Conservation (phyloP, 2,113 vertebrate species). For the Ictalurus punctatus region DNA sequence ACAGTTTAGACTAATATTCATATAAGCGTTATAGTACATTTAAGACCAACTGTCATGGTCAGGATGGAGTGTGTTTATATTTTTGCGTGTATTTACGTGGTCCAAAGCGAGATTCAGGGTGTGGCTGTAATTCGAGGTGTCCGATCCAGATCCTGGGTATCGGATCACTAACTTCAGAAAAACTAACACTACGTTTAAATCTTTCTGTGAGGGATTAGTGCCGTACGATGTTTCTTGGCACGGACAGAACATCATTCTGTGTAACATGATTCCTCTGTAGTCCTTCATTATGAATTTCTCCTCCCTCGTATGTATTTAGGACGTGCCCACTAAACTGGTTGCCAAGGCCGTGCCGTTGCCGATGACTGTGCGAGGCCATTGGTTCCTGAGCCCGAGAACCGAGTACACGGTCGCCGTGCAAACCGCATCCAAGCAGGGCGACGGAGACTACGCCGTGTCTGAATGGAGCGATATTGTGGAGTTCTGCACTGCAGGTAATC, state of each 20-base stretch:
- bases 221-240: not conserved
- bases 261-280: not conserved
- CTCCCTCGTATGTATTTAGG: conserved; percentile 69
- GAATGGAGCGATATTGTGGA: conserved; percentile 99
- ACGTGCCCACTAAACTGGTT: conserved; percentile 96
- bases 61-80: too few species aligned
- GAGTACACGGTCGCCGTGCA: conserved; percentile 98
- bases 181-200: too few species aligned
- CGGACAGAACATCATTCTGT: not conserved
- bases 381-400: conserved; percentile 98
- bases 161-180: too few species aligned
- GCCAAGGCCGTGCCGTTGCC: conserved; percentile 97
- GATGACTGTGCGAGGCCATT: conserved; percentile 97
- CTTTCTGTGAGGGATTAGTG: not conserved
- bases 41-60: too few species aligned
- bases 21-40: too few species aligned
- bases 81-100: too few species aligned
- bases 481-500: conserved; percentile 92
- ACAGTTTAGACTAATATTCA: too few species aligned
- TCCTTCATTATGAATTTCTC: not conserved
- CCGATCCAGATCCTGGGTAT: too few species aligned
- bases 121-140: too few species aligned
- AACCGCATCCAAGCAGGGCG: conserved; percentile 92
- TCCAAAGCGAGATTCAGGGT: too few species aligned
- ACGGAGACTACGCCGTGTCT: conserved; percentile 94